Conservation (phyloP, 2,797 vertebrate genomes). For the Falco naumanni region DNA sequence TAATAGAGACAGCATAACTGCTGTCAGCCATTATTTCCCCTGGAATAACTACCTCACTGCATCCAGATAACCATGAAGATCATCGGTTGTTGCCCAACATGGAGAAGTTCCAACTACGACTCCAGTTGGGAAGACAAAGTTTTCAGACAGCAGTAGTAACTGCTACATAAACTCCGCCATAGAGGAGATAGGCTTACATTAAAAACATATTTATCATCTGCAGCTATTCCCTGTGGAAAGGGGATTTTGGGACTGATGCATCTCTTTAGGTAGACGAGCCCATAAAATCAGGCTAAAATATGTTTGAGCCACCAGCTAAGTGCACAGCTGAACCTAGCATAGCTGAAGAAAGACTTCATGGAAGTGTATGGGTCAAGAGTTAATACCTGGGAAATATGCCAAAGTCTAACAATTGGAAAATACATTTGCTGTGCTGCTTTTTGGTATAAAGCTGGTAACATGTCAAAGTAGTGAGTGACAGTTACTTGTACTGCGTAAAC, state of each 20-base stretch:
- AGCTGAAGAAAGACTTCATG: not conserved
- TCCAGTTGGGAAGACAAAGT: not conserved
- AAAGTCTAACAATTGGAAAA: not conserved
- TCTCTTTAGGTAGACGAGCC: not conserved
- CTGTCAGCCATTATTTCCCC: not conserved
- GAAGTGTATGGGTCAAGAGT: not conserved
- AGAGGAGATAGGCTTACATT: not conserved
- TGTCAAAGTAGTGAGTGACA: not conserved
- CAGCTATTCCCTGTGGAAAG: not conserved
- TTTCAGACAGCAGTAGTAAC: slow-evolving; percentile 8
- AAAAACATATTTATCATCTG: not conserved
- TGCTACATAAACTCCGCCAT: not conserved
- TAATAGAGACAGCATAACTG: no score
- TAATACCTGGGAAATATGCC: not conserved
- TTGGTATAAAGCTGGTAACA: not conserved
- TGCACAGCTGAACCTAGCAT: not conserved
- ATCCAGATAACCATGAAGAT: slow-evolving; percentile 1
- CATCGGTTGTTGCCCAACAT: slow-evolving; percentile 20
- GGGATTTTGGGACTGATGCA: not conserved
- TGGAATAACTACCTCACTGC: slow-evolving; percentile 4
- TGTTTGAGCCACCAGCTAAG: not conserved
- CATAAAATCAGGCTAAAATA: not conserved
- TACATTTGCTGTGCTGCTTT: not conserved
- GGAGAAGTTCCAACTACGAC: not conserved
- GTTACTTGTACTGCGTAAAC: not conserved